Evolutionary conservation across 2,888 invertebrate genomes (phyloP).

Genomic region (Ceramica pisi): DNA sequence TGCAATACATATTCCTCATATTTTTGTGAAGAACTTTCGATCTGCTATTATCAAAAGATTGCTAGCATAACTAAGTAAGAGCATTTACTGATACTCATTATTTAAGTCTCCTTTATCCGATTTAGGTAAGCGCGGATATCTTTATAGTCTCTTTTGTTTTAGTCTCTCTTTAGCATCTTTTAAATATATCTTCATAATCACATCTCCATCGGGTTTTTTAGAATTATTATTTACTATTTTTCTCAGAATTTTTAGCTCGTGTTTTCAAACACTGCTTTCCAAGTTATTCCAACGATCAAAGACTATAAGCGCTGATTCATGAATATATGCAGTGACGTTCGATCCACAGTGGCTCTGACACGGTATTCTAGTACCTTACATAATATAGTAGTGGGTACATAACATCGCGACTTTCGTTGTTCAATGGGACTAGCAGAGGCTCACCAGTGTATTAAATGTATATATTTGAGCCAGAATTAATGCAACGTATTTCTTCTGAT

Average conservation of each 20-base stretch:
- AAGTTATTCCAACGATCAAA: constrained; percentile 43
- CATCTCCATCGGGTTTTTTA: background rate
- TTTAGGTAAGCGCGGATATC: too few relatives aligned
- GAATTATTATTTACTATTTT: background rate
- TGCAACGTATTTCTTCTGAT: too few relatives aligned
- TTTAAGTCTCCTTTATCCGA: too few relatives aligned
- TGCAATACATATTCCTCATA: too few relatives aligned
- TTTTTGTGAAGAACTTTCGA: too few relatives aligned
- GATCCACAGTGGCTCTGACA: constrained; percentile 14
- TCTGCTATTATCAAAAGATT: too few relatives aligned
- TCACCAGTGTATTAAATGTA: background rate
- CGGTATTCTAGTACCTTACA: constrained; percentile 14
- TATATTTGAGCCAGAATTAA: too few relatives aligned
- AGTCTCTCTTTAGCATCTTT: too few relatives aligned
- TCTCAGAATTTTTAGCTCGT: background rate
- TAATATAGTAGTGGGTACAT: background rate
- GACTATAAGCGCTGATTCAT: constrained; percentile 48
- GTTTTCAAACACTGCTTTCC: constrained; percentile 20
- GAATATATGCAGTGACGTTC: constrained; percentile 46
- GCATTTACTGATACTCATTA: too few relatives aligned
- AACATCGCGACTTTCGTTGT: background rate
- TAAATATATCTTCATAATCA: background rate
- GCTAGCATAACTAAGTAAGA: too few relatives aligned
- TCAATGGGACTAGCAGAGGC: background rate
- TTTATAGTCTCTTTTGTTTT: too few relatives aligned